Evolutionary conservation across 2,888 invertebrate species (phyloP).

Genomic region (Troides helena): DNA sequence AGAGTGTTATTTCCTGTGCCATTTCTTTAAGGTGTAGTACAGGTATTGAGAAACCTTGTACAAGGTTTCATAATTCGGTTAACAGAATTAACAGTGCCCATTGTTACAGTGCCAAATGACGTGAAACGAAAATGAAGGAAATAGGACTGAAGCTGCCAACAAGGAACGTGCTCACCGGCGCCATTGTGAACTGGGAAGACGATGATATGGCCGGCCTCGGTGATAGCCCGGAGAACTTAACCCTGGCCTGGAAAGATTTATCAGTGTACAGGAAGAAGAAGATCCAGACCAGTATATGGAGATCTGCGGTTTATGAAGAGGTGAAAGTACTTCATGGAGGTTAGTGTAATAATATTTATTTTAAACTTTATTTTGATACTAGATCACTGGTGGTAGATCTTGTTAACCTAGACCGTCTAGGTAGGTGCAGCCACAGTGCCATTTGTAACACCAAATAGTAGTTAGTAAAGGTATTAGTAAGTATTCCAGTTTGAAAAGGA

Average conservation of each 20-base stretch:
- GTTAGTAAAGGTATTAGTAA: too few relatives aligned
- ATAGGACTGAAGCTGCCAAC: conserved; percentile 57
- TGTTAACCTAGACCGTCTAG: too few relatives aligned
- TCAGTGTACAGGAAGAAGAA: conserved; percentile 75
- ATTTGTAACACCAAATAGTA: too few relatives aligned
- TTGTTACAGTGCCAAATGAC: conserved; percentile 56
- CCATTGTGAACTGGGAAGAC: conserved; percentile 71
- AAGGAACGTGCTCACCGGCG: conserved; percentile 69
- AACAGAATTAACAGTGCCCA: too few relatives aligned
- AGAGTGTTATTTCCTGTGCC: too few relatives aligned
- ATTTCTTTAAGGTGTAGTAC: too few relatives aligned
- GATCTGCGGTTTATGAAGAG: conserved; percentile 71
- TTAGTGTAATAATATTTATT: conserved; percentile 40
- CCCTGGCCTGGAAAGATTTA: conserved; percentile 76
- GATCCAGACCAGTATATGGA: conserved; percentile 72
- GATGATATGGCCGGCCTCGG: conserved; percentile 59
- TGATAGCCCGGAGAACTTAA: conserved; percentile 65
- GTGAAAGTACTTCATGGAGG: conserved; percentile 79
- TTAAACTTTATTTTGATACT: not conserved
- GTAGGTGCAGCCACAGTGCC: too few relatives aligned
- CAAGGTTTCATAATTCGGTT: too few relatives aligned
- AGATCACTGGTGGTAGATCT: not conserved
- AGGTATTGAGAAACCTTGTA: too few relatives aligned
- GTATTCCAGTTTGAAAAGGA: too few relatives aligned
- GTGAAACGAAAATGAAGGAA: conserved; percentile 57